Percentiles rank a stretch among this genome's conserved stretches.
phyloP scores from a whole-genome alignment of 2,888 invertebrate genomes.

The Clistopyga incitator region DNA sequence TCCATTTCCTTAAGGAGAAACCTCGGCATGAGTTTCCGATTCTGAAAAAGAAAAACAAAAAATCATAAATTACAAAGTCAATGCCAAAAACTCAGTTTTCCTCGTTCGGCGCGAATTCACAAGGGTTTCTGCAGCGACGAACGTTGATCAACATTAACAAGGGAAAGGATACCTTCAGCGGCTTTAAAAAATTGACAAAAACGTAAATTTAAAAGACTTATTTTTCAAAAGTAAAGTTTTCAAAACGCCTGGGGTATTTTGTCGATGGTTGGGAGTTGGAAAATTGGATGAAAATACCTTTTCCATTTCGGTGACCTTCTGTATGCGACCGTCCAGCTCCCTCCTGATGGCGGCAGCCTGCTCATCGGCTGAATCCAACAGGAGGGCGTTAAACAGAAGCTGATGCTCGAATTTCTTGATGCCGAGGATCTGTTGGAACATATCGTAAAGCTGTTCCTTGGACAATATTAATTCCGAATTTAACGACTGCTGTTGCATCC shows the following conservation, averaged over 20 bases:
- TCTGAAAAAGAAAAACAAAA: constrained; percentile 86
- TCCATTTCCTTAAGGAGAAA: constrained; percentile 99
- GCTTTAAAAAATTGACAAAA: too few species aligned
- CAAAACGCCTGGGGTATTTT: too few species aligned
- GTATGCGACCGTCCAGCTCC: constrained; percentile 99
- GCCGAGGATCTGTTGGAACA: constrained; percentile 99
- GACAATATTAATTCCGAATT: constrained; percentile 98
- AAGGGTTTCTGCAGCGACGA: background rate
- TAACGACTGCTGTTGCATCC: constrained; percentile 94
- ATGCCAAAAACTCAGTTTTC: too few species aligned
- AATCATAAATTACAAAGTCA: too few species aligned
- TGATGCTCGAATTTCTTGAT: constrained; percentile 99
- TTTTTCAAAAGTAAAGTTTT: too few species aligned
- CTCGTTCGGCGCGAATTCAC: background rate
- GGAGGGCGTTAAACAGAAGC: constrained; percentile 98
- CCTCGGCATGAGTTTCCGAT: constrained; percentile 98
- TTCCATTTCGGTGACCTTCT: constrained; percentile 98
- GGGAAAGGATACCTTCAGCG: too few species aligned
- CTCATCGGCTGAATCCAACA: constrained; percentile 99
- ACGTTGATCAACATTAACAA: background rate
- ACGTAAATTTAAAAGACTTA: background rate
- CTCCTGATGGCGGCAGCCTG: constrained; percentile 99
- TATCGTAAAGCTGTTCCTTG: constrained; percentile 99
- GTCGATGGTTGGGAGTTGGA: background rate
- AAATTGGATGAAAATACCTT: constrained; percentile 87